Evolutionary conservation across 2,888 invertebrate genomes (phyloP).

Genomic region (Tachina grossa): DNA sequence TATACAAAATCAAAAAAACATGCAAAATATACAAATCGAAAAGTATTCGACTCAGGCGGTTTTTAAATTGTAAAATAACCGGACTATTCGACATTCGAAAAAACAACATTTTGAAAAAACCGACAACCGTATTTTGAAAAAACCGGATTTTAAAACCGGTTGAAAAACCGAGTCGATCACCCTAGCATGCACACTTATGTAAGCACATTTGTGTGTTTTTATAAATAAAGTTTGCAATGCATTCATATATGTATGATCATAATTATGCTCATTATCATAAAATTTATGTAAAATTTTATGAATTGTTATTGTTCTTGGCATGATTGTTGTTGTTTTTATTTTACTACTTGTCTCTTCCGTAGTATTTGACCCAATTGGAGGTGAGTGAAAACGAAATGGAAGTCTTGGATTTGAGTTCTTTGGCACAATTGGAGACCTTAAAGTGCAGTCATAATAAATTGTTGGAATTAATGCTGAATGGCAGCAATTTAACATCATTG

Average conservation of each 20-base stretch:
- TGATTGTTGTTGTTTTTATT: not conserved
- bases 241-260: conserved; percentile 26
- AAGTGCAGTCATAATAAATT: conserved; percentile 91
- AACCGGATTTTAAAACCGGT: too few relatives aligned
- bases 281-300: conserved; percentile 8
- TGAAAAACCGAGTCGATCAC: too few relatives aligned
- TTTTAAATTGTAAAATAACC: too few relatives aligned
- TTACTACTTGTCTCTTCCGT: conserved; percentile 68
- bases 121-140: too few relatives aligned
- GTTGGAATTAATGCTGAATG: conserved; percentile 90
- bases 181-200: not conserved
- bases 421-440: conserved; percentile 89
- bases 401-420: conserved; percentile 90
- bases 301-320: conserved; percentile 75
- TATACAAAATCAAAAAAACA: too few relatives aligned
- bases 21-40: too few relatives aligned
- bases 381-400: conserved; percentile 93
- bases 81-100: too few relatives aligned
- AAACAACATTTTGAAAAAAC: too few relatives aligned
- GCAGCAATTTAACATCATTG: conserved; percentile 88
- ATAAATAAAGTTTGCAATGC: not conserved
- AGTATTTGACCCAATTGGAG: conserved; percentile 92
- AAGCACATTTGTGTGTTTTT: not conserved
- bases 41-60: too few relatives aligned
- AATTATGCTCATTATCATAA: not conserved